Evolutionary conservation across 2,797 vertebrate species (phyloP).

Genomic region (Onychomys torridus): DNA sequence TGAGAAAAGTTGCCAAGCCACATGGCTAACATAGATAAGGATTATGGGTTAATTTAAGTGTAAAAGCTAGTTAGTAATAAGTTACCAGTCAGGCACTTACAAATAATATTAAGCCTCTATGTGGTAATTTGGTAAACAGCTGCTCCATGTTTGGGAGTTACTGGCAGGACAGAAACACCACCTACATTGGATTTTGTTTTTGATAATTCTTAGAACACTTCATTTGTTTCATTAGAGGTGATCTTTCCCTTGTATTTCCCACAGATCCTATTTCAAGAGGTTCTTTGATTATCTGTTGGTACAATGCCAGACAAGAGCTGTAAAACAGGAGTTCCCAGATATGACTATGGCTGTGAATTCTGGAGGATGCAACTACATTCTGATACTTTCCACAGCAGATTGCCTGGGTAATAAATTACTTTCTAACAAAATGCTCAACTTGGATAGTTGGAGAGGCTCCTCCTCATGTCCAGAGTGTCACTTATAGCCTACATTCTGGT

Average conservation of each 20-base stretch:
- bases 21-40: too few species aligned
- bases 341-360: background rate
- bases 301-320: background rate
- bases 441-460: background rate
- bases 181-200: background rate
- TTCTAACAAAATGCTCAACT: background rate
- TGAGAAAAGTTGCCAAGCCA: too few species aligned
- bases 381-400: background rate
- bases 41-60: too few species aligned
- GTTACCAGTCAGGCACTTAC: too few species aligned
- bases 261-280: background rate
- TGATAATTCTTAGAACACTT: background rate
- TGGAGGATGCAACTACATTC: background rate
- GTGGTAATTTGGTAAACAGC: too few species aligned
- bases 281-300: background rate
- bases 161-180: too few species aligned
- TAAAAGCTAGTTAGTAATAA: too few species aligned
- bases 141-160: too few species aligned
- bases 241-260: background rate
- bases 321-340: background rate
- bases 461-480: background rate
- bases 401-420: background rate
- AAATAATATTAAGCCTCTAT: too few species aligned
- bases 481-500: constrained; percentile 59
- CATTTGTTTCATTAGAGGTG: background rate